phyloP scores from a whole-genome alignment of 2,113 vertebrate species.

The Neodontobutis hainanensis region DNA sequence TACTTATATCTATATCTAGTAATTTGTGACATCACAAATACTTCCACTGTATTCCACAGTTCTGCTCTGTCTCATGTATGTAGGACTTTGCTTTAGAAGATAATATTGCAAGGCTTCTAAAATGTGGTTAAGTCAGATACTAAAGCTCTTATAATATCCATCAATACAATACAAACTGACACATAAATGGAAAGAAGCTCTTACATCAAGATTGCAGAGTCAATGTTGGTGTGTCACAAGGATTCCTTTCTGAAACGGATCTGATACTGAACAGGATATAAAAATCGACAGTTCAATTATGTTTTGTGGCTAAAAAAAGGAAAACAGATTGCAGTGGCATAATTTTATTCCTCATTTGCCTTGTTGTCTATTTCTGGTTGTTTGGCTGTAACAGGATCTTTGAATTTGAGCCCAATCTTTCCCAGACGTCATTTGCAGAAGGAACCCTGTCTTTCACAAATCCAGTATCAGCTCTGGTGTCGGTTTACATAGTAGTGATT shows the following conservation, averaged over 20 bases:
- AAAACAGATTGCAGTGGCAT: neutral
- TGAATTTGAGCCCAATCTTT: constrained; percentile 13
- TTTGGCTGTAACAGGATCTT: constrained; percentile 1
- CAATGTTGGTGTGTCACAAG: too few species aligned
- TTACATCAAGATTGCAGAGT: too few species aligned
- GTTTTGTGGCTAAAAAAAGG: neutral
- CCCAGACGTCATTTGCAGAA: constrained; percentile 14
- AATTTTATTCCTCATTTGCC: neutral
- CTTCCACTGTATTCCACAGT: too few species aligned
- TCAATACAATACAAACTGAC: too few species aligned
- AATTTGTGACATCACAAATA: too few species aligned
- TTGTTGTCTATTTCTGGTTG: neutral
- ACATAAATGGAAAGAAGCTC: too few species aligned
- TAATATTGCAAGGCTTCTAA: too few species aligned
- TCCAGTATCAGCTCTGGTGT: constrained; percentile 13
- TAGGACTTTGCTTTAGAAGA: too few species aligned
- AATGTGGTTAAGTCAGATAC: too few species aligned
- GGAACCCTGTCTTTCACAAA: neutral
- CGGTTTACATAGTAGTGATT: constrained; percentile 1
- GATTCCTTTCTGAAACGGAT: neutral
- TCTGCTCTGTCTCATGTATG: too few species aligned
- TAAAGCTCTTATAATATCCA: too few species aligned
- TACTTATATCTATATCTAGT: too few species aligned
- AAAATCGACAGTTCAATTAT: neutral
- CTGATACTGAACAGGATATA: neutral